These are phyloP conservation scores for Hiodon tergisus DNA, from an alignment of 2,113 vertebrate species.

Conservation along the genomic window DNA sequence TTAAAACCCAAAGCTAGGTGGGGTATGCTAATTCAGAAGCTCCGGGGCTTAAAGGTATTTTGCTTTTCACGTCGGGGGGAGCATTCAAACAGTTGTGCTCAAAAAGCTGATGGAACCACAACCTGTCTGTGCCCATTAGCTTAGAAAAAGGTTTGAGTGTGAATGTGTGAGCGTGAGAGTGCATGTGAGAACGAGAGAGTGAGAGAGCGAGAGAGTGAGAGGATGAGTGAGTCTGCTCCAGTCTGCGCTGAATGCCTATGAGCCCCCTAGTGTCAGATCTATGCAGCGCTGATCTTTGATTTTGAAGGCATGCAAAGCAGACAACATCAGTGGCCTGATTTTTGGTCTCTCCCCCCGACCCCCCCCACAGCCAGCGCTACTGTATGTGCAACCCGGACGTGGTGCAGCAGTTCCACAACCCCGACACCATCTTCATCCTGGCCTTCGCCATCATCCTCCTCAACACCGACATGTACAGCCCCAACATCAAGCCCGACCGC, in stretches of 20 bases:
- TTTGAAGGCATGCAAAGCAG: too few relatives aligned
- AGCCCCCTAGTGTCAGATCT: too few relatives aligned
- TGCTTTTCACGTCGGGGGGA: not conserved
- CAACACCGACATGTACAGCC: slow-evolving; percentile 99
- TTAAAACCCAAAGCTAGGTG: too few relatives aligned
- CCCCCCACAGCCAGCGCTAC: slow-evolving; percentile 84
- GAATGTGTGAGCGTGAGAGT: not conserved
- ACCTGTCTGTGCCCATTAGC: not conserved
- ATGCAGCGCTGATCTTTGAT: too few relatives aligned
- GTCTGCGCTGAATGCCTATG: too few relatives aligned
- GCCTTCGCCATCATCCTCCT: slow-evolving; percentile 97
- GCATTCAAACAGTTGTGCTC: not conserved
- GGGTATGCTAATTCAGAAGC: too few relatives aligned
- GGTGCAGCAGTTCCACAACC: slow-evolving; percentile 98
- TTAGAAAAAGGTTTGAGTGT: not conserved
- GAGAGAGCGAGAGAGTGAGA: too few relatives aligned
- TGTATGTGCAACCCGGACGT: slow-evolving; percentile 99
- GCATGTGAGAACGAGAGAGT: not conserved
- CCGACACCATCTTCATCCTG: slow-evolving; percentile 98
- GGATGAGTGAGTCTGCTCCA: too few relatives aligned
- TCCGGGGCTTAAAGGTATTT: too few relatives aligned
- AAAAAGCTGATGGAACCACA: not conserved
- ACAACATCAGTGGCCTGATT: not conserved
- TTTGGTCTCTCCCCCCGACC: slow-evolving; percentile 19
- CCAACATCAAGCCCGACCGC: slow-evolving; percentile 96